A percentile compares a stretch with the other conserved stretches of the same genome.
These are phyloP conservation scores for Orius laevigatus DNA, from an alignment of 1,140 invertebrate species.

Conservation along the genomic window DNA sequence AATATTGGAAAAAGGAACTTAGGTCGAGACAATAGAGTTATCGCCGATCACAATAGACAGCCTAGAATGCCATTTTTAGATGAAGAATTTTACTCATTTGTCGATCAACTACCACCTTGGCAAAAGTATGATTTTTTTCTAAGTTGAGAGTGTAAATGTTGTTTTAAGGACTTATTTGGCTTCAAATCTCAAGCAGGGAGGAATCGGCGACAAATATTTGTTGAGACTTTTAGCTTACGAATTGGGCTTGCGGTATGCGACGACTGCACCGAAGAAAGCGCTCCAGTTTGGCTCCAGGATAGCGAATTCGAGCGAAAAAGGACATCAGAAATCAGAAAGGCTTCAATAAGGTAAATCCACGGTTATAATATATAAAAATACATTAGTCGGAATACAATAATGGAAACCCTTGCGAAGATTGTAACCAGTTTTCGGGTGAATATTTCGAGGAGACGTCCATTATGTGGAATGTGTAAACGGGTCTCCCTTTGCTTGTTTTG, in stretches of 20 bases:
- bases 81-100: conserved; percentile 66
- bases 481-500: conserved; percentile 61
- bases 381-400: conserved; percentile 37
- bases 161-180: conserved; percentile 37
- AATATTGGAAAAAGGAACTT: conserved; percentile 83
- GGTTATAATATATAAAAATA: background rate
- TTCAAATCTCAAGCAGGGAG: conserved; percentile 39
- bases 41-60: conserved; percentile 60
- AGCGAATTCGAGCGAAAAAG: conserved; percentile 83
- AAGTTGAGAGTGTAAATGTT: background rate
- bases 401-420: conserved; percentile 43
- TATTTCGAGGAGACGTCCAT: conserved; percentile 66
- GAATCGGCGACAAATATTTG: conserved; percentile 86
- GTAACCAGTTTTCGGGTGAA: conserved; percentile 74
- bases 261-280: conserved; percentile 70
- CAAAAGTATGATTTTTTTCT: conserved; percentile 41
- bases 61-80: conserved; percentile 86
- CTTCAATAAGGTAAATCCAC: conserved; percentile 11
- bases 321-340: conserved; percentile 36
- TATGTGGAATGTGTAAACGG: conserved; percentile 92
- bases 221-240: conserved; percentile 59
- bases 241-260: conserved; percentile 48
- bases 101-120: conserved; percentile 51
- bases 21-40: conserved; percentile 80
- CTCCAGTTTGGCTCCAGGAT: conserved; percentile 97